Conservation (phyloP, 2,888 invertebrate species). For the Crepidodera aurea region DNA sequence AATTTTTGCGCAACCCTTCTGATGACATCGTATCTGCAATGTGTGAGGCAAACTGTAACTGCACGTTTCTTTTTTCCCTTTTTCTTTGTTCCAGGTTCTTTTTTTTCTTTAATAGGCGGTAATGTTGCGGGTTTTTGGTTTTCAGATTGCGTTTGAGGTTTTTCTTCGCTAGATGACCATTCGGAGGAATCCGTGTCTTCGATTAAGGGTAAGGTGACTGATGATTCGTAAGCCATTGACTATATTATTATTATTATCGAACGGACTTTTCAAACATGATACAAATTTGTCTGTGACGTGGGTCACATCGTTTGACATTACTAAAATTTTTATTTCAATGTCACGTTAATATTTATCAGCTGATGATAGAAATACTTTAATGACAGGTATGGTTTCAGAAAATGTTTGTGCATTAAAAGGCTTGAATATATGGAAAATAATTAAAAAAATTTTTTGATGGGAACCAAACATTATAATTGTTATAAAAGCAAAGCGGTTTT, state of each 20-base stretch:
- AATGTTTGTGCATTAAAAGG: too few species aligned
- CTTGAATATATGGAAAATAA: too few species aligned
- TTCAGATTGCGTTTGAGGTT: slow-evolving; percentile 20
- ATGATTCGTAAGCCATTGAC: slow-evolving; percentile 49
- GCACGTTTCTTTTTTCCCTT: slow-evolving; percentile 43
- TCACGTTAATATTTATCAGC: slow-evolving; percentile 11
- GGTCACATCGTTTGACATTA: slow-evolving; percentile 31
- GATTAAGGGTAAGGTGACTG: slow-evolving; percentile 44
- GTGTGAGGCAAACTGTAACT: slow-evolving; percentile 72
- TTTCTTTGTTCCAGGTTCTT: slow-evolving; percentile 29
- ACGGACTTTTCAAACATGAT: slow-evolving; percentile 25
- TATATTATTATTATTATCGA: slow-evolving; percentile 14
- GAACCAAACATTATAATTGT: too few species aligned
- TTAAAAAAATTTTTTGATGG: too few species aligned
- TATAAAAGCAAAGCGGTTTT: too few species aligned
- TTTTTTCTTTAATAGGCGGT: slow-evolving; percentile 35
- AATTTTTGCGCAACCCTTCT: slow-evolving; percentile 73
- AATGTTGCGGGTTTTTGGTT: slow-evolving; percentile 12
- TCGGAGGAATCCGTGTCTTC: slow-evolving; percentile 48
- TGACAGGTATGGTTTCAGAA: not conserved
- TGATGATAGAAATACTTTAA: not conserved
- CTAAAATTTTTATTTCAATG: slow-evolving; percentile 19
- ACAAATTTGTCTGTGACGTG: slow-evolving; percentile 32
- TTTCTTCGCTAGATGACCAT: slow-evolving; percentile 50
- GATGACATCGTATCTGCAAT: slow-evolving; percentile 79